phyloP scores from a whole-genome alignment of 2,888 invertebrate genomes.

The Choristoneura rosaceana region DNA sequence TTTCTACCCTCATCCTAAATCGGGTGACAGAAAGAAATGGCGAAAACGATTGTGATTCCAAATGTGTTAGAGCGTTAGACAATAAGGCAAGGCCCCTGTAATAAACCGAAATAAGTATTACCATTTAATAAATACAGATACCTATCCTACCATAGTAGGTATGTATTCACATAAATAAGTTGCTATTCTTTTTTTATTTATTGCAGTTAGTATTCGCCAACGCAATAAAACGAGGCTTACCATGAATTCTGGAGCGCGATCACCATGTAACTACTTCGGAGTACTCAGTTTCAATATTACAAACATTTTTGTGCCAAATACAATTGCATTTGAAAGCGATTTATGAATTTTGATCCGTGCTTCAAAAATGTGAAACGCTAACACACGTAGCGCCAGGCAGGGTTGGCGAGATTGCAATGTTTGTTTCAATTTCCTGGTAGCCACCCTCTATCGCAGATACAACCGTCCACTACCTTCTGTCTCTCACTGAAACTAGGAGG shows the following conservation, averaged over 20 bases:
- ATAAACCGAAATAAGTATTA: no score
- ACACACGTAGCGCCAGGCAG: constrained; percentile 45
- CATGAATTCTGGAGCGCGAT: not conserved
- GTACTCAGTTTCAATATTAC: constrained; percentile 1
- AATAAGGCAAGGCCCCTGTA: no score
- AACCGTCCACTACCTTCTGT: constrained; percentile 45
- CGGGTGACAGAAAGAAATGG: no score
- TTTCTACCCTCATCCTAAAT: no score
- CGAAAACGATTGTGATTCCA: no score
- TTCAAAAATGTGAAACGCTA: constrained; percentile 18
- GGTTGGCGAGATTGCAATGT: constrained; percentile 71
- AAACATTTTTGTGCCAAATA: constrained; percentile 20
- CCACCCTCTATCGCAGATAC: constrained; percentile 61
- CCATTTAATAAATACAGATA: no score
- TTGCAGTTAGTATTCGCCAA: not conserved
- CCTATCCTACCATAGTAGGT: no score
- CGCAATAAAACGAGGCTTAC: not conserved
- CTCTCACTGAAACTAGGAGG: not conserved
- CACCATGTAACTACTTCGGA: not conserved
- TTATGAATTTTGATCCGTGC: constrained; percentile 33
- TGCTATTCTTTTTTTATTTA: not conserved
- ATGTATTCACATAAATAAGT: not conserved
- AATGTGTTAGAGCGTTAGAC: no score
- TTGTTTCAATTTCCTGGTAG: constrained; percentile 80
- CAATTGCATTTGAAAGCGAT: constrained; percentile 28